A percentile compares a stretch with the other conserved stretches of the same genome.
Conservation (phyloP, 2,797 vertebrate species). For the Melanotaenia nigrans region DNA sequence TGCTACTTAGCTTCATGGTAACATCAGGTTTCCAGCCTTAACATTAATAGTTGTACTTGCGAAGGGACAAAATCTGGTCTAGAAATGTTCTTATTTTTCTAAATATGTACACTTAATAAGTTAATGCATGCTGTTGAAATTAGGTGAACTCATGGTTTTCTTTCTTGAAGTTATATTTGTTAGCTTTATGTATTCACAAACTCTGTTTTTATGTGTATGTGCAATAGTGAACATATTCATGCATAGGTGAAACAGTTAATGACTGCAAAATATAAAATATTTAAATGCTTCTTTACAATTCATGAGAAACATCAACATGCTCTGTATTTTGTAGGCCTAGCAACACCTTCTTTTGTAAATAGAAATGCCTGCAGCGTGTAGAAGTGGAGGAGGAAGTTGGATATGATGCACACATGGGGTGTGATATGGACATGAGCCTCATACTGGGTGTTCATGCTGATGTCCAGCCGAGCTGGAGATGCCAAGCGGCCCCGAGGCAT, state of each 20-base stretch:
- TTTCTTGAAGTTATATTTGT: not conserved
- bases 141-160: not conserved
- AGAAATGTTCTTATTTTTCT: too few species aligned
- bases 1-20: too few species aligned
- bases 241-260: not conserved
- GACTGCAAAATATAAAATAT: not conserved
- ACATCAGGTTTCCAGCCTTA: too few species aligned
- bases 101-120: too few species aligned
- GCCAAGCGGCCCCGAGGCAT: conserved; percentile 3
- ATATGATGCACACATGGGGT: conserved; percentile 14
- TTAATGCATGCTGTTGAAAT: too few species aligned
- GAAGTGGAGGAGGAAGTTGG: conserved; percentile 20
- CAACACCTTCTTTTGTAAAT: conserved; percentile 26
- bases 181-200: too few species aligned
- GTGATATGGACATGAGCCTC: conserved; percentile 20
- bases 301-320: conserved; percentile 1
- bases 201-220: too few species aligned
- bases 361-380: conserved; percentile 4
- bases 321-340: conserved; percentile 42
- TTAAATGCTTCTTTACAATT: conserved; percentile 8
- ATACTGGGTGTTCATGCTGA: conserved; percentile 11
- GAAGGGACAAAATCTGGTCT: too few species aligned
- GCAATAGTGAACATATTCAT: not conserved
- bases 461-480: conserved; percentile 21
- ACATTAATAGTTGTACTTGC: too few species aligned